Percentiles rank a stretch among this genome's conserved stretches.
Evolutionary conservation across 2,797 vertebrate genomes (phyloP).

Genomic region (Synanceia verrucosa): DNA sequence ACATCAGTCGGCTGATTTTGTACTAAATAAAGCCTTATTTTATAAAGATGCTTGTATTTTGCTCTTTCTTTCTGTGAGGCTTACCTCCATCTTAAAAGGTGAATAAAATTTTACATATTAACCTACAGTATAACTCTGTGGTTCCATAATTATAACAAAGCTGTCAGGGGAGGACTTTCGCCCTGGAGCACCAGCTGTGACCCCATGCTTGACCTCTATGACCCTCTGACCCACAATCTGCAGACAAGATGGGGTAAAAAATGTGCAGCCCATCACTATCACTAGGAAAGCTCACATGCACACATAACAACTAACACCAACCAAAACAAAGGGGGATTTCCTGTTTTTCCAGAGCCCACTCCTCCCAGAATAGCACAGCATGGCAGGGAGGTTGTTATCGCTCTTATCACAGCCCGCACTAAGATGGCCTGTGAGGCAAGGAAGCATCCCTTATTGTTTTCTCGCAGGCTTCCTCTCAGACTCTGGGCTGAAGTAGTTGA

Average conservation of each 20-base stretch:
- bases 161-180: background rate
- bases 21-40: no score
- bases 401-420: slow-evolving; percentile 62
- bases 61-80: background rate
- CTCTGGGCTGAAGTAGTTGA: slow-evolving; percentile 12
- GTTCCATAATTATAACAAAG: background rate
- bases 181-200: slow-evolving; percentile 51
- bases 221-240: slow-evolving; percentile 45
- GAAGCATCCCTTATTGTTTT: slow-evolving; percentile 74
- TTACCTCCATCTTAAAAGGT: background rate
- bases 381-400: slow-evolving; percentile 66
- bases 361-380: slow-evolving; percentile 71
- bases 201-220: slow-evolving; percentile 30
- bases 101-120: background rate
- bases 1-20: background rate
- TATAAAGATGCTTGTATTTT: background rate
- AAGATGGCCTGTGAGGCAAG: slow-evolving; percentile 59
- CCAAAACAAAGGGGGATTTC: slow-evolving; percentile 75
- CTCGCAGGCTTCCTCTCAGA: slow-evolving; percentile 63
- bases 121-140: background rate
- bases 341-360: slow-evolving; percentile 77
- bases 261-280: slow-evolving; percentile 1
- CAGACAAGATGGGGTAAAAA: slow-evolving; percentile 17
- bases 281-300: background rate
- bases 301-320: slow-evolving; percentile 43